These are phyloP conservation scores for Trachelus stipa DNA, from an alignment of 2,888 invertebrate species.

Conservation along the genomic window DNA sequence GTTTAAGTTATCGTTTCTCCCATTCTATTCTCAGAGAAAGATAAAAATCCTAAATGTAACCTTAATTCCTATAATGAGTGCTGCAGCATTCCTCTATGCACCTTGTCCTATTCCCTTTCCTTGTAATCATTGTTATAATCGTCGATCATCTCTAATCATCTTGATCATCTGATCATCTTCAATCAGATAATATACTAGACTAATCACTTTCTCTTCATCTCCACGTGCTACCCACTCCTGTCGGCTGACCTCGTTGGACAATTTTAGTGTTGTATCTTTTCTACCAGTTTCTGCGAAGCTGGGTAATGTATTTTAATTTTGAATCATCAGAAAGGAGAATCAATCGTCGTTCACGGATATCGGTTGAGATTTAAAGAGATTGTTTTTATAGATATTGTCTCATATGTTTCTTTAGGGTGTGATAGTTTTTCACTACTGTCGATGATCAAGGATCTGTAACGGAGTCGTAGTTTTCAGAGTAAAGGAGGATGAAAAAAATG, in stretches of 20 bases:
- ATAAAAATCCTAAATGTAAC: neutral
- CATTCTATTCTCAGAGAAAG: neutral
- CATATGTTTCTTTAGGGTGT: neutral
- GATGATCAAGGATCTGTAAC: neutral
- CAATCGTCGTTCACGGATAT: constrained; percentile 28
- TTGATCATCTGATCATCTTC: neutral
- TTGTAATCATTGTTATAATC: neutral
- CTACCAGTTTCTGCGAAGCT: constrained; percentile 25
- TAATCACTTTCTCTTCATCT: constrained; percentile 12
- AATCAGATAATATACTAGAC: neutral
- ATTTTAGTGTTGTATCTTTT: constrained; percentile 11
- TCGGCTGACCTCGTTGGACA: constrained; percentile 8
- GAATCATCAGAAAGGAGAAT: constrained; percentile 16
- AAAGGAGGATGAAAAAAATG: constrained; percentile 9
- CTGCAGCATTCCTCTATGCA: neutral
- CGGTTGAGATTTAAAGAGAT: constrained; percentile 37
- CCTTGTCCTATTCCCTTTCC: neutral
- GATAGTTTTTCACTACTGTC: neutral
- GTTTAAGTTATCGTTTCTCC: neutral
- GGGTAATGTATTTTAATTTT: constrained; percentile 44
- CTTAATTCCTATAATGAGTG: neutral
- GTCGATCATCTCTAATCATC: neutral
- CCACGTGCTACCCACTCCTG: constrained; percentile 27
- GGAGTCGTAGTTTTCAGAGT: neutral
- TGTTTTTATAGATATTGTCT: neutral